These are phyloP conservation scores for Bombylius major DNA, from an alignment of 2,888 invertebrate species.

Conservation along the genomic window DNA sequence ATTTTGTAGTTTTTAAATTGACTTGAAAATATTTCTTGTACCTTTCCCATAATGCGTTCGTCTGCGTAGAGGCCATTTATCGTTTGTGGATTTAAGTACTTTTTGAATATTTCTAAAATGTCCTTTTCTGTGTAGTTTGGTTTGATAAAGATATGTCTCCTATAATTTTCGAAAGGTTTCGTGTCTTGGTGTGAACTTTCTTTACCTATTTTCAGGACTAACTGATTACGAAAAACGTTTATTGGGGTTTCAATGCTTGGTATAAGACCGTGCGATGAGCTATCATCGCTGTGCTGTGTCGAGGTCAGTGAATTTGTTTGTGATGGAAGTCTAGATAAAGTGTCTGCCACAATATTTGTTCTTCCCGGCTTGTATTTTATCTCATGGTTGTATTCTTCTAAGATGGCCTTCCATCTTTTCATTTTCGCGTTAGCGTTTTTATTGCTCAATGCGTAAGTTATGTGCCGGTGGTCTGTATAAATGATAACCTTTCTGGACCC, in stretches of 20 bases:
- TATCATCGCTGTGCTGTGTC: slow-evolving; percentile 6
- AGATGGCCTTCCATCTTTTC: slow-evolving; percentile 8
- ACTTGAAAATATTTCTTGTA: neutral
- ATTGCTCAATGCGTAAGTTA: slow-evolving; percentile 8
- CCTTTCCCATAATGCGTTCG: neutral
- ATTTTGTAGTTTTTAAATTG: neutral
- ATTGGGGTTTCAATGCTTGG: slow-evolving; percentile 8
- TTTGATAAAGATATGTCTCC: neutral
- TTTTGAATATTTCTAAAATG: neutral
- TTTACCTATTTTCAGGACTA: neutral
- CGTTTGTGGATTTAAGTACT: neutral
- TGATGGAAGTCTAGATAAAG: slow-evolving; percentile 1
- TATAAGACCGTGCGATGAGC: slow-evolving; percentile 6
- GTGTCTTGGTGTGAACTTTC: neutral
- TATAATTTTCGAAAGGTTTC: neutral
- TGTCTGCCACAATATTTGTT: no score
- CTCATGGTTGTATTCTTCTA: neutral
- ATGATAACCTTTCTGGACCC: slow-evolving; percentile 10
- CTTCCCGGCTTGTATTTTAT: no score
- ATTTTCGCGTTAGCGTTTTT: slow-evolving; percentile 11
- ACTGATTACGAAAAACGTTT: slow-evolving; percentile 14
- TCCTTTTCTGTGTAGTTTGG: neutral
- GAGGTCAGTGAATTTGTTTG: slow-evolving; percentile 5
- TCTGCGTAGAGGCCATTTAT: neutral
- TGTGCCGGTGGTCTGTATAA: slow-evolving; percentile 13